Conservation (phyloP, 2,888 invertebrate genomes). For the Muschampia plurimacula region DNA sequence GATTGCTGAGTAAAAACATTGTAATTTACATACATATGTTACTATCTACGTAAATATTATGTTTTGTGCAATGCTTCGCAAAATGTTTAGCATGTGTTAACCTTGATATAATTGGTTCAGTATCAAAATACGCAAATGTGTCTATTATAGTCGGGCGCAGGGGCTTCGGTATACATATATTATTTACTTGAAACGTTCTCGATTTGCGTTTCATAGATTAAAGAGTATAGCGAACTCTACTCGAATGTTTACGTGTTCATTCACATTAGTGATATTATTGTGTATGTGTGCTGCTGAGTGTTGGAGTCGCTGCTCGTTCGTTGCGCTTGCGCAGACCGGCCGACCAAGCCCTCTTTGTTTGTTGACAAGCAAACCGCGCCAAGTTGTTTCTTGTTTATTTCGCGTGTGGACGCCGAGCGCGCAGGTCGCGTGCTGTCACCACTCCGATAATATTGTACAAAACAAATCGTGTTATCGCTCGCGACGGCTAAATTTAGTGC, state of each 20-base stretch:
- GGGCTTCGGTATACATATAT: neutral
- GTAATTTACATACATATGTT: neutral
- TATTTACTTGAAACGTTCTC: slow-evolving; percentile 29
- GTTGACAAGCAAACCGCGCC: slow-evolving; percentile 76
- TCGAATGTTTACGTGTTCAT: slow-evolving; percentile 78
- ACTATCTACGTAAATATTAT: slow-evolving; percentile 24
- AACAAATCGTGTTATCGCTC: slow-evolving; percentile 63
- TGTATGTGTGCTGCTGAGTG: slow-evolving; percentile 56
- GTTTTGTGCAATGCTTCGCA: slow-evolving; percentile 19
- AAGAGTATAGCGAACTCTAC: slow-evolving; percentile 49
- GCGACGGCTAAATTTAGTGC: slow-evolving; percentile 73
- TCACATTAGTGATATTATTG: slow-evolving; percentile 60
- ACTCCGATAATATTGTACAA: slow-evolving; percentile 30
- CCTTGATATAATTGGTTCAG: slow-evolving; percentile 46
- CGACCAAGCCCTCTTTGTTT: slow-evolving; percentile 81
- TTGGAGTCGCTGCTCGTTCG: slow-evolving; percentile 55
- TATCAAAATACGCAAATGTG: slow-evolving; percentile 38
- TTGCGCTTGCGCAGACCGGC: slow-evolving; percentile 63
- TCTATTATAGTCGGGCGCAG: slow-evolving; percentile 3
- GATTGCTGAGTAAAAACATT: neutral
- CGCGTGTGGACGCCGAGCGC: slow-evolving; percentile 64
- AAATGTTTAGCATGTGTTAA: slow-evolving; percentile 31
- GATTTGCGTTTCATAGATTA: slow-evolving; percentile 42
- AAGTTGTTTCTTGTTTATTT: slow-evolving; percentile 53
- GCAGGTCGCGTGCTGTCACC: slow-evolving; percentile 55